Evolutionary conservation across 2,797 vertebrate species (phyloP), one percentile per base, ranked within the genome.

Genomic region (Ispidina lecontei): DNA sequence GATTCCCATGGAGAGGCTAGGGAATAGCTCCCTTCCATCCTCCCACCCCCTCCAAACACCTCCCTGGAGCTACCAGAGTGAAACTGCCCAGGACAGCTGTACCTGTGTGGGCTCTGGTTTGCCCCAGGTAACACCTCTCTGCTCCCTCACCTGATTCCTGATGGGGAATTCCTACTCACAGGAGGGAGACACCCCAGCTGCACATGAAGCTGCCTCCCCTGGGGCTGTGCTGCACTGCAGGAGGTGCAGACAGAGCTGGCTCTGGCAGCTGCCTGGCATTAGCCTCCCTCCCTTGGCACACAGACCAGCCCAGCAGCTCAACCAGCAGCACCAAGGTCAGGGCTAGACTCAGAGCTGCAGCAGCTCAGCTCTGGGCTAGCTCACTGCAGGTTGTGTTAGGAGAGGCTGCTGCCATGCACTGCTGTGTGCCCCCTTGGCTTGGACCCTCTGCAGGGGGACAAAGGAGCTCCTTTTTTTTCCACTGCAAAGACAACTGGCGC

Each of bases 401-500:
- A 84, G 71, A 79, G 23, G 49, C 60, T 80, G 55, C 52, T 87
- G 89, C 81, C 22, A 0, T 28, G 41, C 31, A 5, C 21, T 16
- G 44, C 83, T 56, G 77, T 60, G 74, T 71, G 71, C 83, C 63
- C 25, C 12, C 76, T 8, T 81, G 80, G 47, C 73, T 51, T 39
- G 10, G 88, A 72, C 37, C 25, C 86, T 90, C 70, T 87, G 64
- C 4, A 73, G 41, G 31, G 33, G 49, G 33, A 44, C 69, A 85
- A 91, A 54, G 21, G 65, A 76, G 21, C 19, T 49, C 84, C 41
- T 39, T 70, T 84, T 55, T 25, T 28, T 55, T n/a, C 68, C 43
- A 71, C 46, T 63, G 64, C 74, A 72, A 91, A 94, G 68, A 94
- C 44, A 74, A 17, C 49, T 35, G 51, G 59, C 60, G 43, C 35